Evolutionary conservation across 1,140 invertebrate species (phyloP).

Genomic region (Formica selysi): DNA sequence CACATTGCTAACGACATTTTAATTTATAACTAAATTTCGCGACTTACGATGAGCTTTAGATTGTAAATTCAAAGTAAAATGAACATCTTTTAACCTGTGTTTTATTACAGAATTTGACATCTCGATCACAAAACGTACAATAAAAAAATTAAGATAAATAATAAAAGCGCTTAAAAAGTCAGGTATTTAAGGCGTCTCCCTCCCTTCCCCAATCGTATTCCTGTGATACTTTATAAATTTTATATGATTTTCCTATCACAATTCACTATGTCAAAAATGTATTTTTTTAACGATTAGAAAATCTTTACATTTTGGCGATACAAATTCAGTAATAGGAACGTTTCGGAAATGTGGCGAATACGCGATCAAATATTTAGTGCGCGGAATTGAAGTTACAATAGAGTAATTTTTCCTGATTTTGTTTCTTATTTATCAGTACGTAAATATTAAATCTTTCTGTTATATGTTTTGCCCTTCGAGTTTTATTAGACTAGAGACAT

Average conservation of each 20-base stretch:
- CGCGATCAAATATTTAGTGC: too few relatives aligned
- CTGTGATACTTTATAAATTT: not conserved
- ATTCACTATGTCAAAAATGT: not conserved
- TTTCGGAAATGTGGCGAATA: too few relatives aligned
- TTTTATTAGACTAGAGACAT: not conserved
- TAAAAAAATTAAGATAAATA: not conserved
- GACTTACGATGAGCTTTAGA: not conserved
- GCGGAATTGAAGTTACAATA: too few relatives aligned
- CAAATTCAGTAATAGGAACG: not conserved
- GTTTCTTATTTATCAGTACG: not conserved
- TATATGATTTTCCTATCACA: not conserved
- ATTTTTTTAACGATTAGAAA: conserved; percentile 1
- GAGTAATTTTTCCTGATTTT: conserved; percentile 1
- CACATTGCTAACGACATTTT: not conserved
- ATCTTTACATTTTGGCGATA: not conserved
- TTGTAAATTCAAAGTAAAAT: not conserved
- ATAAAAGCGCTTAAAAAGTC: not conserved
- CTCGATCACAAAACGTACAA: not conserved
- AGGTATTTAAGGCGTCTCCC: not conserved
- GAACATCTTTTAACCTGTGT: not conserved
- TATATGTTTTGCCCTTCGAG: not conserved
- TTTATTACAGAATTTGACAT: not conserved
- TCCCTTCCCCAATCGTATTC: too few relatives aligned
- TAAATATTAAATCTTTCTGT: conserved; percentile 8
- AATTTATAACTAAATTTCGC: not conserved